Evolutionary conservation across 2,797 vertebrate species (phyloP), one percentile per base, ranked within the genome.

Genomic region (Serranus cabrilla): DNA sequence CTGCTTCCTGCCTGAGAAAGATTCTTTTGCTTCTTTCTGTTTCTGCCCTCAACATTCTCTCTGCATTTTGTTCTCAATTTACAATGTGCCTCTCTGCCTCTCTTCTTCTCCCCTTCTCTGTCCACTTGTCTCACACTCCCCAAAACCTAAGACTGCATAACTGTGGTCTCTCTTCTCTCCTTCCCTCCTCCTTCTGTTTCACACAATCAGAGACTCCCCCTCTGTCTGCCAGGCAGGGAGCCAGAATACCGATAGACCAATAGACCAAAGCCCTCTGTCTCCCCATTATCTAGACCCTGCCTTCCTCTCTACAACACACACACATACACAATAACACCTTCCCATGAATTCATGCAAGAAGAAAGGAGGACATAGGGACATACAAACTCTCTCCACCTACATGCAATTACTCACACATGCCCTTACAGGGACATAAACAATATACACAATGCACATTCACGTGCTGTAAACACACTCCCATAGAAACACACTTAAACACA

Each of bases 211-310:
- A 81, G 47, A 45, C 57, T 55, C 52, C 80, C 78, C 60, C 56
- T 67, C 69, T 43, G 62, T 69, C 66, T 76, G 45, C 71, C 51
- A 18, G 50, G 58, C 74, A 67, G 56, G 74, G 65, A 49, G 65
- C 37, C 49, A 62, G 88, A 87, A 90, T 85, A 79, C 68, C 80
- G 81, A 86, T 80, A 55, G 63, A 79, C 63, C 57, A 46, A 46
- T 25, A 72, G 56, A 82, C 67, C 74, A 66, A 17, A 85, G 67
- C 66, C 47, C 42, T 59, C 57, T 37, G 73, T 78, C 71, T 63
- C 75, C 68, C 76, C 21, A 70, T 83, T 77, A 79, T 74, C 63
- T 69, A 82, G 63, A 77, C 31, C 37, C 56, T 40, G 39, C 60
- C 67, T 79, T 7, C 27, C 27, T 31, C 27, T 31, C 27, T 31